Percentiles rank a stretch among this genome's conserved stretches.
phyloP scores from a whole-genome alignment of 2,888 invertebrate genomes.

The Rhimphoctona megacephalus region DNA sequence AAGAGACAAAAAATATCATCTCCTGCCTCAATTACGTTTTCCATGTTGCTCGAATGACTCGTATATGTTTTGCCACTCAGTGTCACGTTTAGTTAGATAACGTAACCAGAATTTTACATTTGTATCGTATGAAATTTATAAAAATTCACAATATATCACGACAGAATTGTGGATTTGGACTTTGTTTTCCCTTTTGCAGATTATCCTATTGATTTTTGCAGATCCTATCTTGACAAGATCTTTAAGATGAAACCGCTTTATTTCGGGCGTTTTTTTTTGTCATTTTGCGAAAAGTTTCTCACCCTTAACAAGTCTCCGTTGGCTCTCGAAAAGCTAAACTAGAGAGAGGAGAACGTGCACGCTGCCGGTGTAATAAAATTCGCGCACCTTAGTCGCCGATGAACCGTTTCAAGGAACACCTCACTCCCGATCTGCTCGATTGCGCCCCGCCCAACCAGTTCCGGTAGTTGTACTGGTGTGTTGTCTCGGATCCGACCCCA shows the following conservation, averaged over 20 bases:
- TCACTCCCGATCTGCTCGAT: conserved; percentile 21
- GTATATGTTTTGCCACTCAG: not conserved
- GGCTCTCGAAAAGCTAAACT: not conserved
- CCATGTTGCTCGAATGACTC: not conserved
- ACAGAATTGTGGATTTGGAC: not conserved
- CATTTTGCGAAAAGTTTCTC: not conserved
- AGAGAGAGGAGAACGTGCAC: conserved; percentile 1
- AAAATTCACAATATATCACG: not conserved
- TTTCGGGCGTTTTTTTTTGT: not conserved
- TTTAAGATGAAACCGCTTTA: not conserved
- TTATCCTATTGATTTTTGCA: too few relatives aligned
- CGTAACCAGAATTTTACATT: not conserved
- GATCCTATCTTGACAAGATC: too few relatives aligned
- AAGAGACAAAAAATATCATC: not conserved
- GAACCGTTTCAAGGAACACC: conserved; percentile 26
- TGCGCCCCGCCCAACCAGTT: conserved; percentile 31
- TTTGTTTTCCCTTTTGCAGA: not conserved
- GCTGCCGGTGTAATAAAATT: not conserved
- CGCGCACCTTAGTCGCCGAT: conserved; percentile 17
- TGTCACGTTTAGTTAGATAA: not conserved
- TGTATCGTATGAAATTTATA: not conserved
- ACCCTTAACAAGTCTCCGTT: not conserved
- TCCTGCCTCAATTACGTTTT: conserved; percentile 8
- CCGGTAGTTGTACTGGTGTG: conserved; percentile 6
- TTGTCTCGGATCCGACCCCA: not conserved